phyloP scores from a whole-genome alignment of 1,140 invertebrate species.

The Drosophila takahashii region DNA sequence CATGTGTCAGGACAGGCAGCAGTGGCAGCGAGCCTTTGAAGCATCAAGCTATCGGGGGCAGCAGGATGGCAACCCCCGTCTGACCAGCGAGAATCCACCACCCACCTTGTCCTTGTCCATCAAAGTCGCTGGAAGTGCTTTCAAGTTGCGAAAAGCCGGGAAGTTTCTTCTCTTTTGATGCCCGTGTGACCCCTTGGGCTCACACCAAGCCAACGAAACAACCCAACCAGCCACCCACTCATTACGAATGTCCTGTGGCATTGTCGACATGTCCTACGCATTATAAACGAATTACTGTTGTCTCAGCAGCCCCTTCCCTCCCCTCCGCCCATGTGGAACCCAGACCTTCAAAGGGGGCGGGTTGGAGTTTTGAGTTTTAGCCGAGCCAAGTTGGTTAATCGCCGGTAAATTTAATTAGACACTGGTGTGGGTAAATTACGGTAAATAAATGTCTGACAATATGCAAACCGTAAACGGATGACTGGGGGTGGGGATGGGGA shows the following conservation, averaged over 20 bases:
- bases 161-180: constrained; percentile 76
- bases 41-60: constrained; percentile 50
- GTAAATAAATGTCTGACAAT: constrained; percentile 78
- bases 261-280: constrained; percentile 84
- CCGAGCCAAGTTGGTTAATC: constrained; percentile 77
- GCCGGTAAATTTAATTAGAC: constrained; percentile 83
- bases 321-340: constrained; percentile 12
- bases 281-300: constrained; percentile 84
- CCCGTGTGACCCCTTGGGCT: constrained; percentile 21
- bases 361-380: constrained; percentile 71
- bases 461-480: constrained; percentile 37
- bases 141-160: constrained; percentile 68
- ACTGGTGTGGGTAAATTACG: constrained; percentile 73
- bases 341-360: constrained; percentile 8
- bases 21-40: constrained; percentile 66
- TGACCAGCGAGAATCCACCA: constrained; percentile 49
- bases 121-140: constrained; percentile 73
- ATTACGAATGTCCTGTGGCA: constrained; percentile 83
- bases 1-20: constrained; percentile 72
- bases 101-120: constrained; percentile 63
- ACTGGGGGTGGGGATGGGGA: neutral
- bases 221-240: constrained; percentile 45
- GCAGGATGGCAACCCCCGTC: constrained; percentile 63
- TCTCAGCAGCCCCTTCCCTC: constrained; percentile 43
- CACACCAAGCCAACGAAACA: neutral